Conservation (phyloP, 2,113 vertebrate species). For the Ahaetulla prasina region DNA sequence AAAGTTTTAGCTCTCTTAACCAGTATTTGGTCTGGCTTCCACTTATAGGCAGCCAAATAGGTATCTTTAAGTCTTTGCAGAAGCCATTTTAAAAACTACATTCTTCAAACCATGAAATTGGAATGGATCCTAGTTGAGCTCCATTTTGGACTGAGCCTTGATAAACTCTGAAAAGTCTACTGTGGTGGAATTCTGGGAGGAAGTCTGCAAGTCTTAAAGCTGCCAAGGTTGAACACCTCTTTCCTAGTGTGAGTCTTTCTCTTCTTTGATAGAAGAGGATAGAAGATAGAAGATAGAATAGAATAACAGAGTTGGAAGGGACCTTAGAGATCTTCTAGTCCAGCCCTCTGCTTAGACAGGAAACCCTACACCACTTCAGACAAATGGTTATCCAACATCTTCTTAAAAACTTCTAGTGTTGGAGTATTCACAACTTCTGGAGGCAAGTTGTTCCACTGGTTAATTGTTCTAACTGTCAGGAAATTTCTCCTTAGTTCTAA, state of each 20-base stretch:
- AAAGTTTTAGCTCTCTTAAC: background rate
- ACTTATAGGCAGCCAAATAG: background rate
- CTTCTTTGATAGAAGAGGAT: background rate
- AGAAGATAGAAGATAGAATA: no score
- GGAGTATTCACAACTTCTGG: no score
- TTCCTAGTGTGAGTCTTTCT: background rate
- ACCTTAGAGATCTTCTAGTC: no score
- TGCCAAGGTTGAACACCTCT: background rate
- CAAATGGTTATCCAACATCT: no score
- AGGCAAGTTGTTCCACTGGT: no score
- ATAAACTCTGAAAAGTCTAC: background rate
- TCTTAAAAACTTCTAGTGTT: no score
- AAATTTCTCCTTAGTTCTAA: no score
- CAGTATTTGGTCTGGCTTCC: background rate
- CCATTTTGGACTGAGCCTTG: background rate
- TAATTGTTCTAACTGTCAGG: no score
- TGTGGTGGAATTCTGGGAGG: background rate
- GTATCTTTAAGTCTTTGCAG: background rate
- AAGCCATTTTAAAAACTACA: background rate
- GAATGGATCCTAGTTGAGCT: background rate
- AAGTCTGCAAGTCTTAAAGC: no score
- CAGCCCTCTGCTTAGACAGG: no score
- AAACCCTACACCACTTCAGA: no score
- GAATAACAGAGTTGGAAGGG: no score
- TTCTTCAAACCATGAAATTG: background rate